These are phyloP conservation scores for Cheilosia soror DNA, from an alignment of 2,888 invertebrate genomes.

Conservation along the genomic window DNA sequence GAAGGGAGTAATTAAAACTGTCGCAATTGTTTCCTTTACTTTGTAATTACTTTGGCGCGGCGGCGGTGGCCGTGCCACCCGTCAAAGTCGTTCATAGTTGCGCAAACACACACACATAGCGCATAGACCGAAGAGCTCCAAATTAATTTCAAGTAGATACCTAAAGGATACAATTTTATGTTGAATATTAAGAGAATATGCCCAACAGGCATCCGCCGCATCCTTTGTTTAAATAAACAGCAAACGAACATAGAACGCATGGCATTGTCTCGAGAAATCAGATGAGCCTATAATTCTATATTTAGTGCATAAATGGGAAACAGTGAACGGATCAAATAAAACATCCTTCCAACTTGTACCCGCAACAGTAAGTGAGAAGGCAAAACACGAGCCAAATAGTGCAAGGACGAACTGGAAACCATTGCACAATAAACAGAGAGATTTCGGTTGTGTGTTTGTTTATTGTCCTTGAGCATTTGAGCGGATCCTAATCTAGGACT, in stretches of 20 bases:
- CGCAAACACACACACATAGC: background rate
- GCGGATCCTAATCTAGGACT: background rate
- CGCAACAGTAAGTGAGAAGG: background rate
- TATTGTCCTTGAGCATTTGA: conserved; percentile 9
- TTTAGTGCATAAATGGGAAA: conserved; percentile 2
- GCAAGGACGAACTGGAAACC: conserved; percentile 11
- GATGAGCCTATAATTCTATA: conserved; percentile 14
- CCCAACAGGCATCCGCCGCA: conserved; percentile 35
- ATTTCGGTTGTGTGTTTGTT: background rate
- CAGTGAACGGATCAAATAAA: conserved; percentile 20
- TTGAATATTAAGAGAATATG: conserved; percentile 18
- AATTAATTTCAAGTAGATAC: conserved; percentile 6
- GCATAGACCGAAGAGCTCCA: background rate
- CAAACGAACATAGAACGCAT: conserved; percentile 29
- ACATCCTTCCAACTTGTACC: background rate
- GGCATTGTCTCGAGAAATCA: conserved; percentile 32
- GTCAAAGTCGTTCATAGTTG: conserved; percentile 10
- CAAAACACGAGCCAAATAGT: conserved; percentile 31
- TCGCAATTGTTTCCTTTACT: conserved; percentile 62
- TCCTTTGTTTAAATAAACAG: conserved; percentile 19
- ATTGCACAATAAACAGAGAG: background rate
- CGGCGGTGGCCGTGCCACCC: conserved; percentile 20
- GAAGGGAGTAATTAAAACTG: conserved; percentile 68
- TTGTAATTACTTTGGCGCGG: conserved; percentile 47
- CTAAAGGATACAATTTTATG: conserved; percentile 47